Evolutionary conservation across 2,113 vertebrate species (phyloP).

Genomic region (Jacana jacana): DNA sequence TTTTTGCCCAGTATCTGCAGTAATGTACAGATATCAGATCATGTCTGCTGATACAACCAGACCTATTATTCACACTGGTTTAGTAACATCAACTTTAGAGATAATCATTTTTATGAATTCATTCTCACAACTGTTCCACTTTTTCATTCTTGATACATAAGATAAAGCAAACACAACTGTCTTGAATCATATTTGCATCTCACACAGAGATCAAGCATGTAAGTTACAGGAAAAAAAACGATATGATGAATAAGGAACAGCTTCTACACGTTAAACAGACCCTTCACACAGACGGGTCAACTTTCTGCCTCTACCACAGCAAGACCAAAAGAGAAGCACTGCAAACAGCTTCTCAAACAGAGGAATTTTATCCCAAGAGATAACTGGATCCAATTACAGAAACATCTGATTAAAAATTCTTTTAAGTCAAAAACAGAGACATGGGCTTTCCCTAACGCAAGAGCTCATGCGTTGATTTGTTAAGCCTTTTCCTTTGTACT

Average conservation of each 20-base stretch:
- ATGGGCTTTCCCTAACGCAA: background rate
- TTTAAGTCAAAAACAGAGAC: slow-evolving; percentile 36
- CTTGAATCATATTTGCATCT: background rate
- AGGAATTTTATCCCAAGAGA: slow-evolving; percentile 21
- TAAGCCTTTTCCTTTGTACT: slow-evolving; percentile 20
- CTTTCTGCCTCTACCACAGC: background rate
- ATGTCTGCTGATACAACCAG: background rate
- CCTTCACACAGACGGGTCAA: background rate
- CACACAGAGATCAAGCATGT: slow-evolving; percentile 22
- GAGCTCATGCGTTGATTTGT: background rate
- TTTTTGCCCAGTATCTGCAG: background rate
- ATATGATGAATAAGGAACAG: background rate
- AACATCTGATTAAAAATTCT: slow-evolving; percentile 28
- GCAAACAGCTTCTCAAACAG: slow-evolving; percentile 7
- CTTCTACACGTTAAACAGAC: background rate
- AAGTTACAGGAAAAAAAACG: background rate
- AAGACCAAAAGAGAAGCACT: background rate
- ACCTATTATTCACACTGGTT: background rate
- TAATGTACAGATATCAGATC: background rate
- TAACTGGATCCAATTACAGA: slow-evolving; percentile 22
- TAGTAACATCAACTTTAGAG: background rate
- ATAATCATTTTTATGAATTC: slow-evolving; percentile 42
- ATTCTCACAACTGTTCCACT: background rate
- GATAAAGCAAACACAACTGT: slow-evolving; percentile 28
- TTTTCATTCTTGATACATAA: background rate